phyloP scores from a whole-genome alignment of 2,888 invertebrate genomes.

The Pycnomerus fuliginosus region DNA sequence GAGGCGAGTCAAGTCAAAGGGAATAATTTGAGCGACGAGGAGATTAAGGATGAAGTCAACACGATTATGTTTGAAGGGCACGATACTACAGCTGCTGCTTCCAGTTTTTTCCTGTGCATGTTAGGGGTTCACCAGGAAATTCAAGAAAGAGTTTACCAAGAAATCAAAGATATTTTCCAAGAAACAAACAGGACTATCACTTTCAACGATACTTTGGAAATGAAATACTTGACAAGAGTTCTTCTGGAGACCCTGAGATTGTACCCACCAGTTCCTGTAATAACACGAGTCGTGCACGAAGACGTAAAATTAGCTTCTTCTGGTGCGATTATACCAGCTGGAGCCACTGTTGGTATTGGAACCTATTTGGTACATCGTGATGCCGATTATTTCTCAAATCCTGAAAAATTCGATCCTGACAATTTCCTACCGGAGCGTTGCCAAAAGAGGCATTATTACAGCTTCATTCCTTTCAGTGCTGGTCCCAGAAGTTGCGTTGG shows the following conservation, averaged over 20 bases:
- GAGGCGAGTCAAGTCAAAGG: conserved; percentile 66
- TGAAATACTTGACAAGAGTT: conserved; percentile 80
- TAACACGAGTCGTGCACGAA: conserved; percentile 68
- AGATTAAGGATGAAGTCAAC: conserved; percentile 84
- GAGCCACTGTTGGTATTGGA: conserved; percentile 66
- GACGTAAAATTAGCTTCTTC: conserved; percentile 62
- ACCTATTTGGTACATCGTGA: conserved; percentile 70
- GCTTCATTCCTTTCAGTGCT: conserved; percentile 78
- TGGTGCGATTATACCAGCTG: conserved; percentile 66
- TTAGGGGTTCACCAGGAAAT: conserved; percentile 79
- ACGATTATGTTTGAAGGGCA: conserved; percentile 90
- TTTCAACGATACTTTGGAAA: conserved; percentile 73
- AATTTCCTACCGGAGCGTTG: conserved; percentile 77
- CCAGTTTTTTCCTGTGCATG: conserved; percentile 82
- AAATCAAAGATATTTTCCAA: conserved; percentile 73
- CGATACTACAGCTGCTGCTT: conserved; percentile 82
- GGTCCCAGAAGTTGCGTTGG: conserved; percentile 80
- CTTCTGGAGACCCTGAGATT: conserved; percentile 74
- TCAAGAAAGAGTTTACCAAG: conserved; percentile 72
- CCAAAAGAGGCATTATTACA: conserved; percentile 74
- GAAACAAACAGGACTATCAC: conserved; percentile 74
- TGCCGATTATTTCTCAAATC: conserved; percentile 66
- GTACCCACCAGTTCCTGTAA: conserved; percentile 79
- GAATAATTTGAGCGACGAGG: conserved; percentile 71
- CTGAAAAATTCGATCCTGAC: conserved; percentile 73